Conservation (phyloP, 2,888 invertebrate species). For the Cryptocephalus primarius region DNA sequence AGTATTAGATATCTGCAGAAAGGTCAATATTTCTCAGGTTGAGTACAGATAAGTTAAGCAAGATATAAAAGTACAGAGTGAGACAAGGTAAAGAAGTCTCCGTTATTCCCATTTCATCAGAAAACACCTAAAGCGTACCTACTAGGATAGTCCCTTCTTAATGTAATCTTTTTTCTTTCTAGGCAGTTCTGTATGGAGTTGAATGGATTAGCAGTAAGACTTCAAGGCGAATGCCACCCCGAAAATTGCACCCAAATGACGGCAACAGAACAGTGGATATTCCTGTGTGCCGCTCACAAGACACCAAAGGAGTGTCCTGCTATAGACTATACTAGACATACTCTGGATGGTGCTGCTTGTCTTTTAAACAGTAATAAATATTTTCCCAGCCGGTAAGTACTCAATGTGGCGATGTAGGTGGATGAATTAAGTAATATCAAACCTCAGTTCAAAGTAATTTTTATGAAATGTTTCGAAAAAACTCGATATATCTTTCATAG, state of each 20-base stretch:
- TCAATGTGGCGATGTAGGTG: too few relatives aligned
- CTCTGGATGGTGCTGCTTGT: slow-evolving; percentile 97
- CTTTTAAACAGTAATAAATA: slow-evolving; percentile 98
- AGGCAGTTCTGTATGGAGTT: slow-evolving; percentile 99
- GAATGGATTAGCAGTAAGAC: slow-evolving; percentile 92
- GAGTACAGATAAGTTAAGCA: too few relatives aligned
- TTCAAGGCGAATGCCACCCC: slow-evolving; percentile 94
- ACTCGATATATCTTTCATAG: too few relatives aligned
- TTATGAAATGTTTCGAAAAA: too few relatives aligned
- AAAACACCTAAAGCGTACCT: too few relatives aligned
- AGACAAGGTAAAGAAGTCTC: too few relatives aligned
- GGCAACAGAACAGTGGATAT: slow-evolving; percentile 99
- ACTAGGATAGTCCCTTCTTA: neutral
- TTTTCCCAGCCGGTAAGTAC: slow-evolving; percentile 87
- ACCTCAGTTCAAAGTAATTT: too few relatives aligned
- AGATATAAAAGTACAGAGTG: too few relatives aligned
- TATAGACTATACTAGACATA: slow-evolving; percentile 98
- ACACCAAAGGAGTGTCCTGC: slow-evolving; percentile 99
- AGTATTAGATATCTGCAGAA: too few relatives aligned
- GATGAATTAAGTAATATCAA: too few relatives aligned
- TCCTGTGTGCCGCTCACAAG: slow-evolving; percentile 98
- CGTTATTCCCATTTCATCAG: too few relatives aligned
- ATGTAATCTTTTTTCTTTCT: slow-evolving; percentile 18
- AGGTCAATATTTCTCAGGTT: too few relatives aligned
- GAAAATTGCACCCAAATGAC: slow-evolving; percentile 99